A percentile compares a stretch with the other conserved stretches of the same genome.
Evolutionary conservation across 2,797 vertebrate species (phyloP).

Genomic region (Dendrocincla tyrannina): DNA sequence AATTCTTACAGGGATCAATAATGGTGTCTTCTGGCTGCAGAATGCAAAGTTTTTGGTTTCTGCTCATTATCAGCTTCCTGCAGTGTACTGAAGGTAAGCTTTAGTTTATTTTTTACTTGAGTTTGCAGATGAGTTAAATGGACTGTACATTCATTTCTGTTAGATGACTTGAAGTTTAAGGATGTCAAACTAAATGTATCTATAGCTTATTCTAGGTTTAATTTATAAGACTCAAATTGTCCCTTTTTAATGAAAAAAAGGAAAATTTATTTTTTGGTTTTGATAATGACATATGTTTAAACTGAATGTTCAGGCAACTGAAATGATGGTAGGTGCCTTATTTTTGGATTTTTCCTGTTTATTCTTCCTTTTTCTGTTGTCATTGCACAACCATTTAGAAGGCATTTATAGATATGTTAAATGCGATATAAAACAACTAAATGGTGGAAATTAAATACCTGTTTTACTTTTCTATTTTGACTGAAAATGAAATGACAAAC

Average conservation of each 20-base stretch:
- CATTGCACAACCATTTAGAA: background rate
- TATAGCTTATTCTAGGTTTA: background rate
- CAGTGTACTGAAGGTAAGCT: slow-evolving; percentile 93
- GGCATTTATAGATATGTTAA: background rate
- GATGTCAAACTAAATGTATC: background rate
- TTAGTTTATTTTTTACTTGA: background rate
- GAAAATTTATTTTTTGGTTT: background rate
- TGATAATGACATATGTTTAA: background rate
- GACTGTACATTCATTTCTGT: slow-evolving; percentile 1
- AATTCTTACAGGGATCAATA: slow-evolving; percentile 83
- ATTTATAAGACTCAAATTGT: background rate
- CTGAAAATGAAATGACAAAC: slow-evolving; percentile 27
- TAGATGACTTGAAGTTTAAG: background rate
- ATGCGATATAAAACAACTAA: slow-evolving; percentile 2
- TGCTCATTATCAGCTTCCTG: slow-evolving; percentile 91
- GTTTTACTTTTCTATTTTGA: background rate
- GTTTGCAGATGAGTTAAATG: background rate
- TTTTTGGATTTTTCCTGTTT: background rate
- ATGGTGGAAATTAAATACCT: background rate
- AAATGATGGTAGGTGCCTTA: background rate
- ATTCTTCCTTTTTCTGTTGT: background rate
- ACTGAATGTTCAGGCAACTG: background rate
- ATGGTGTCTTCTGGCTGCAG: slow-evolving; percentile 95
- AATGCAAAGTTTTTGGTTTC: slow-evolving; percentile 92
- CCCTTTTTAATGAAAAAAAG: background rate